Conservation (phyloP, 2,113 vertebrate species). For the Eubucco bourcierii region DNA sequence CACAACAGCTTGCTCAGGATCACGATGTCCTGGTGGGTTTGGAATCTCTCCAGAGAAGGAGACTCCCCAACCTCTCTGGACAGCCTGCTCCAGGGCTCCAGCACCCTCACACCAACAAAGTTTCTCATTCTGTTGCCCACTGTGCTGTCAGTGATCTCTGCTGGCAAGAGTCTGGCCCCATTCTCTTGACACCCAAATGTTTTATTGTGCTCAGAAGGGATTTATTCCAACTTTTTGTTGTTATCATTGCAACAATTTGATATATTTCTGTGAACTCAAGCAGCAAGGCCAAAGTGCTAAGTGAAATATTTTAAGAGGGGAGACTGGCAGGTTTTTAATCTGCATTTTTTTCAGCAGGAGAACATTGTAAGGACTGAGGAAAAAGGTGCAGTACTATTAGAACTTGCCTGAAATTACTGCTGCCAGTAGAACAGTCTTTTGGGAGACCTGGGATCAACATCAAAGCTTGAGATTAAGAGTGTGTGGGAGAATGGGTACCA, state of each 20-base stretch:
- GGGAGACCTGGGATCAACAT: conserved; percentile 69
- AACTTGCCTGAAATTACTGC: conserved; percentile 55
- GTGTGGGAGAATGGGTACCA: conserved; percentile 58
- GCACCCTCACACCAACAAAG: no score
- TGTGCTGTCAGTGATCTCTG: no score
- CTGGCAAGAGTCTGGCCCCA: not conserved
- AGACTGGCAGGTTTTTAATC: not conserved
- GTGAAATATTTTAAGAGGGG: not conserved
- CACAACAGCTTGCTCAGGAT: no score
- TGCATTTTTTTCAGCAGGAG: conserved; percentile 22
- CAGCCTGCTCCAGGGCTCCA: no score
- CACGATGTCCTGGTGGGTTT: no score
- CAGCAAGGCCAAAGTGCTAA: not conserved
- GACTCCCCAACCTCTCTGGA: no score
- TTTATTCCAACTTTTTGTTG: not conserved
- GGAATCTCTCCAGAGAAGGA: no score
- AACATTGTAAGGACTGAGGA: not conserved
- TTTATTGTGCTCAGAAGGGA: not conserved
- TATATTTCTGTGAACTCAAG: not conserved
- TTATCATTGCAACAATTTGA: not conserved
- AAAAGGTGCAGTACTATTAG: conserved; percentile 16
- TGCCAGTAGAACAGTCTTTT: conserved; percentile 65
- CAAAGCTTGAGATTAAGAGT: conserved; percentile 71
- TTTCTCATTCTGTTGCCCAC: no score
- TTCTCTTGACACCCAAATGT: not conserved